phyloP scores from a whole-genome alignment of 2,797 vertebrate species.

The Gallirallus australis region DNA sequence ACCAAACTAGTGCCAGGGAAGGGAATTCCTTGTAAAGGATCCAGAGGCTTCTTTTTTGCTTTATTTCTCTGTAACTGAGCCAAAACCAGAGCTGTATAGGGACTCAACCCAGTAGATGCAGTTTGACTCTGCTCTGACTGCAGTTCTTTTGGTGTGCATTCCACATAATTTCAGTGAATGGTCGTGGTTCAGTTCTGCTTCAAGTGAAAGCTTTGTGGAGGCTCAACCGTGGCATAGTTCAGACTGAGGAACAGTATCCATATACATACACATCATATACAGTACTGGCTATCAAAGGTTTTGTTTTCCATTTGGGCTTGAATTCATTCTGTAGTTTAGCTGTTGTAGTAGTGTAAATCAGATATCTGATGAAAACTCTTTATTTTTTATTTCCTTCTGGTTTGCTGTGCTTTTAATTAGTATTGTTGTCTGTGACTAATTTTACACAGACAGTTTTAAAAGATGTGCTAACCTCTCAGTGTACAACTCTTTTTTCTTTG shows the following conservation, averaged over 20 bases:
- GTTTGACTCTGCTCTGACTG: background rate
- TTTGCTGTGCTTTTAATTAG: conserved; percentile 19
- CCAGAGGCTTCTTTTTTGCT: background rate
- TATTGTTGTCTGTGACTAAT: background rate
- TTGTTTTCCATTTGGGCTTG: conserved; percentile 5
- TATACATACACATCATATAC: background rate
- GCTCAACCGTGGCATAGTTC: background rate
- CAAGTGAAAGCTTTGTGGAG: background rate
- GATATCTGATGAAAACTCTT: background rate
- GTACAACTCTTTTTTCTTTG: background rate
- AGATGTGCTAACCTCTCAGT: background rate
- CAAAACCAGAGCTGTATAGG: background rate
- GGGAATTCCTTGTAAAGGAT: background rate
- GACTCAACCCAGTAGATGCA: background rate
- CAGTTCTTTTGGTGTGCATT: background rate
- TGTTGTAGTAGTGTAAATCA: background rate
- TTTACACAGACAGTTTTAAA: background rate
- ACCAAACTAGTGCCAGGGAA: background rate
- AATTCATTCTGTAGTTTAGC: background rate
- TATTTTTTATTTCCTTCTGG: background rate
- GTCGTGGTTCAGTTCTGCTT: background rate
- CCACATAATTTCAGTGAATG: background rate
- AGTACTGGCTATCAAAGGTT: background rate
- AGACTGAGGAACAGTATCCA: background rate
- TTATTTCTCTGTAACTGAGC: background rate